These are phyloP conservation scores for Rattus norvegicus DNA, from an alignment of 2,113 vertebrate genomes.

Conservation along the genomic window GRCr8 NC_086024.1:32944501-32945000, in stretches of 20 bases:
- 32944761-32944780: background rate
- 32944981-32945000: too few species aligned
- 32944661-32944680: background rate
- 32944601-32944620: background rate
- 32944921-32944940: background rate
- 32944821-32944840: background rate
- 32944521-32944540: background rate
- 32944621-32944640: background rate
- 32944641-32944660: background rate
- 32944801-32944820: background rate
- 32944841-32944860: background rate
- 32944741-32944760: background rate
- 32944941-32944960: too few species aligned
- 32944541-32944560: background rate
- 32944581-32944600: background rate
- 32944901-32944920: background rate
- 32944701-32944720: background rate
- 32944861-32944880: background rate
- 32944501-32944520: background rate
- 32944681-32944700: background rate
- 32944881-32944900: background rate
- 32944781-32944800: background rate
- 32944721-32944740: background rate
- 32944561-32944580: background rate
- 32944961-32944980: too few species aligned